Evolutionary conservation across 1,140 invertebrate species (phyloP).

Genomic region (Leptopilina boulardi): DNA sequence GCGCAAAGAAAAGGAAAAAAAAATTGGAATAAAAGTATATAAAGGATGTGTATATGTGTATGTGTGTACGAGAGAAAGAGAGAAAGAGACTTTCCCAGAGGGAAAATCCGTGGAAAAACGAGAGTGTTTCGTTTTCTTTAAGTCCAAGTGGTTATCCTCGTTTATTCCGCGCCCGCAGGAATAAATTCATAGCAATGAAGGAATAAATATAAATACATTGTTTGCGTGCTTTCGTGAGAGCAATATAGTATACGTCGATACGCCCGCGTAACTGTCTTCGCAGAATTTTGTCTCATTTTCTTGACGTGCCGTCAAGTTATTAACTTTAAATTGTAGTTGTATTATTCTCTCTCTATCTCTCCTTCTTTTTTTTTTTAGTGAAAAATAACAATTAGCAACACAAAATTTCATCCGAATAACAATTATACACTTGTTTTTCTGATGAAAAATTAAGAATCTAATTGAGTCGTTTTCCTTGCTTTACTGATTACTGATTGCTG

Average conservation of each 20-base stretch:
- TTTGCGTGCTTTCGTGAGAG: slow-evolving; percentile 55
- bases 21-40: neutral
- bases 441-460: neutral
- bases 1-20: neutral
- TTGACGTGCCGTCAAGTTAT: slow-evolving; percentile 57
- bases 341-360: too few relatives aligned
- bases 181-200: slow-evolving; percentile 55
- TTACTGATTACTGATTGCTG: slow-evolving; percentile 30
- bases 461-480: slow-evolving; percentile 8
- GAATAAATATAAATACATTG: slow-evolving; percentile 66
- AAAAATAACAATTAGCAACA: neutral
- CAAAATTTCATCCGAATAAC: neutral
- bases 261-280: slow-evolving; percentile 44
- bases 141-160: slow-evolving; percentile 53
- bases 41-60: neutral
- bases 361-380: slow-evolving; percentile 41
- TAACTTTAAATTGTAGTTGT: slow-evolving; percentile 42
- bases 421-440: neutral
- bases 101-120: slow-evolving; percentile 63
- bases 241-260: too few relatives aligned
- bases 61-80: neutral
- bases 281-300: slow-evolving; percentile 50
- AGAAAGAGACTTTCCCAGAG: slow-evolving; percentile 58
- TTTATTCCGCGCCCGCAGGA: slow-evolving; percentile 42
- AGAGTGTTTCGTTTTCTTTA: slow-evolving; percentile 45